Evolutionary conservation across 2,888 invertebrate species (phyloP), one percentile per base, ranked within the genome.

Genomic region (Apamea sordens): DNA sequence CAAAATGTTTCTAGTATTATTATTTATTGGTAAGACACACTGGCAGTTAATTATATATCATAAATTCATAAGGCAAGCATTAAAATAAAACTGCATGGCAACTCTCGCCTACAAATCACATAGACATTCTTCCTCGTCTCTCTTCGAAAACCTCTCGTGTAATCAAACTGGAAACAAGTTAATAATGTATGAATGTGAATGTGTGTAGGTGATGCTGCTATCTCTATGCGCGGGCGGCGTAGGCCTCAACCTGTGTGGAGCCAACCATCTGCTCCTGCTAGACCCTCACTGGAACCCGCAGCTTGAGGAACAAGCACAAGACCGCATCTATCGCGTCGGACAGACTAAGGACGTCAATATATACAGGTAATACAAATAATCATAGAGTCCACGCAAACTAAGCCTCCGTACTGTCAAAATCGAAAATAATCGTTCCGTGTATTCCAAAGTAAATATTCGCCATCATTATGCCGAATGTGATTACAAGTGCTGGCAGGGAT

Each of bases 231-330:
- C 99, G 65, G 99, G 99, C 70, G 99, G 99, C 47, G 99, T 99
- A 28, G 99, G 99, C 0, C 97, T 99, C 24, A 99, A 99, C 97
- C 97, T 99, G 76, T 97, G 98, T 78, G 99, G 99, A 4, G 99
- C 98, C 0, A 99, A 98, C 97, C 99, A 99, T 94, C 97, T 99
- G 70, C 97, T 99, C 53, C 96, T 99, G 56, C 94, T 99, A 41
- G 99, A 99, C 95, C 97, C 99, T 75, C 99, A 99, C 95, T 99
- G 99, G 99, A 99, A 99, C 97, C 99, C 99, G 0, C 99, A 99
- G 91, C 95, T 99, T 69, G 99, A 99, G 95, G 97, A 98, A 67
- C 99, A 99, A 94, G 99, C 99, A 0, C 99, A 98, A 95, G 99
- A 99, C 96, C 97, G 99, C 82, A 98, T 99, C 83, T 99, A 99